phyloP scores from a whole-genome alignment of 2,113 vertebrate genomes.

The Tiliqua scincoides region DNA sequence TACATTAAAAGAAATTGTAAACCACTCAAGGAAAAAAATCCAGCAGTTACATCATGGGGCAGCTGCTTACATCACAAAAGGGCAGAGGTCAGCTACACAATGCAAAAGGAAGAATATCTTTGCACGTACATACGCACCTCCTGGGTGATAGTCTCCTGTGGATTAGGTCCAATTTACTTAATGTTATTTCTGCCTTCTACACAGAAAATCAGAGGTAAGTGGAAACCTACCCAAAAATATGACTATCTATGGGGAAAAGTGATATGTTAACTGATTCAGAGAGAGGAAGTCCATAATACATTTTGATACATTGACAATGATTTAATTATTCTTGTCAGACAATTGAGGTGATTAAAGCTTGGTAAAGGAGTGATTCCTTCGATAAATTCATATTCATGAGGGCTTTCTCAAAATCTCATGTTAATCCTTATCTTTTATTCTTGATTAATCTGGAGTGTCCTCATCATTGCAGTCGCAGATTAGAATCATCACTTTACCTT shows the following conservation, averaged over 20 bases:
- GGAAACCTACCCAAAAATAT: background rate
- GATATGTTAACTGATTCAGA: background rate
- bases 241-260: background rate
- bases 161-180: background rate
- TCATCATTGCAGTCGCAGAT: constrained; percentile 23
- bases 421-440: constrained; percentile 27
- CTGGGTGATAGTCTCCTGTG: background rate
- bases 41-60: background rate
- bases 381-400: constrained; percentile 28
- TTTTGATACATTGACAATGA: background rate
- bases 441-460: constrained; percentile 37
- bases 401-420: constrained; percentile 5
- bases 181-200: background rate
- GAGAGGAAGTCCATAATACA: background rate
- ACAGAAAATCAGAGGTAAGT: background rate
- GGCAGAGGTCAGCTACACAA: background rate
- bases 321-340: constrained; percentile 24
- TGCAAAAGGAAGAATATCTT: background rate
- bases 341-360: constrained; percentile 30
- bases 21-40: background rate
- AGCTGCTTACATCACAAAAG: background rate
- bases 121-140: background rate
- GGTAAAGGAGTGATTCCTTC: constrained; percentile 12
- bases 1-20: background rate
- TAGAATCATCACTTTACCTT: constrained; percentile 5